These are phyloP conservation scores for Otus sunia DNA, from an alignment of 2,113 vertebrate genomes.

Conservation along the genomic window DNA sequence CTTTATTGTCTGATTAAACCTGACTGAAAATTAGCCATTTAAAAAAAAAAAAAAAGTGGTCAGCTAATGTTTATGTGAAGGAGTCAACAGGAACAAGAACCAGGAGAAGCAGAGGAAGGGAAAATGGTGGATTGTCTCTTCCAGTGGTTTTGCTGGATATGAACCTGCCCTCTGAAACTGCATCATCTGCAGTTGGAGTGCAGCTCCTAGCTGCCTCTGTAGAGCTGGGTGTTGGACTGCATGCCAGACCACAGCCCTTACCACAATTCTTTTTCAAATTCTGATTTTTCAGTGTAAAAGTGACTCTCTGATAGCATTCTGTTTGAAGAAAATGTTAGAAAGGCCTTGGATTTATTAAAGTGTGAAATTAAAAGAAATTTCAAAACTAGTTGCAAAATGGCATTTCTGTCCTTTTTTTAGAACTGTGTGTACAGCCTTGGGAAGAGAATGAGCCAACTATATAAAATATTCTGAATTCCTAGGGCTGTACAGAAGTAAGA, in stretches of 20 bases:
- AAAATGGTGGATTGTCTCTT: neutral
- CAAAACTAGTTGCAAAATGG: slow-evolving; percentile 14
- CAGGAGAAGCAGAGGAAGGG: rapidly evolving
- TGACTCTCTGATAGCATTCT: neutral
- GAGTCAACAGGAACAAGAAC: neutral
- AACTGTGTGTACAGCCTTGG: neutral
- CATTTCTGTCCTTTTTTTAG: slow-evolving; percentile 36
- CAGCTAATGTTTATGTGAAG: neutral
- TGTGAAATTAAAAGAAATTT: slow-evolving; percentile 22
- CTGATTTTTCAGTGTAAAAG: neutral
- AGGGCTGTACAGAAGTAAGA: neutral
- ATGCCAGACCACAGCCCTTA: neutral
- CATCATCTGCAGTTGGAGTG: neutral
- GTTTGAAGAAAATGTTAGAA: slow-evolving; percentile 9
- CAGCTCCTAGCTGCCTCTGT: neutral
- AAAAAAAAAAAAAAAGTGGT: neutral
- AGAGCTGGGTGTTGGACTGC: neutral
- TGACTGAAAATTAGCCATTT: neutral
- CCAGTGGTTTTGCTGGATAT: neutral
- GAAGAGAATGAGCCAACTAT: neutral
- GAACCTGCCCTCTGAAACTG: neutral
- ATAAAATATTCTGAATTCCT: neutral
- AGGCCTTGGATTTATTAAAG: slow-evolving; percentile 3
- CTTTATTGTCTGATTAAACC: neutral
- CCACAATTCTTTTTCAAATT: neutral